These are phyloP conservation scores for Australoheros scitulus DNA, from an alignment of 2,113 vertebrate species.

Conservation along the genomic window DNA sequence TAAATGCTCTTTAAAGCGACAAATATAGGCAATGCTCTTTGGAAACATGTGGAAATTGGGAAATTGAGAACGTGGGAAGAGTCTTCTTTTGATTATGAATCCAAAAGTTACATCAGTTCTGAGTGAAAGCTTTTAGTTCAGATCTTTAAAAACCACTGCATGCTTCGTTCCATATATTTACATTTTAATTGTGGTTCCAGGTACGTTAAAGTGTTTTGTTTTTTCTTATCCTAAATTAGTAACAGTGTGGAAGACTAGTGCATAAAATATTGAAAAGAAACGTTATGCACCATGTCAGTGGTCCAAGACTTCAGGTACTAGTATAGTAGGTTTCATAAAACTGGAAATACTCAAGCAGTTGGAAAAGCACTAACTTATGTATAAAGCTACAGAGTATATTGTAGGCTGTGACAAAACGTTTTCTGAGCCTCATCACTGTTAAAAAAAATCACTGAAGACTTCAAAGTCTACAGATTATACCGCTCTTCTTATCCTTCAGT, in stretches of 20 bases:
- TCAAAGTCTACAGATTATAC: neutral
- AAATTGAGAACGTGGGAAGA: neutral
- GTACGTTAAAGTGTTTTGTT: neutral
- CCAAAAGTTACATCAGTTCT: neutral
- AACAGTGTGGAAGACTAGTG: neutral
- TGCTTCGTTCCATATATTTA: neutral
- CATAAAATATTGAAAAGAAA: neutral
- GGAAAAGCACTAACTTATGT: neutral
- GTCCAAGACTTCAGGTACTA: neutral
- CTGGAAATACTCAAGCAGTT: neutral
- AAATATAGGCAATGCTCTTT: neutral
- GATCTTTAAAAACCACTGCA: neutral
- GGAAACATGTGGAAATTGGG: neutral
- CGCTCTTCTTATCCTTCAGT: neutral
- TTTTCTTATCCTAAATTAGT: neutral
- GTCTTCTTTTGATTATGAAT: neutral
- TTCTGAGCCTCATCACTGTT: neutral
- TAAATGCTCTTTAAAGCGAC: neutral
- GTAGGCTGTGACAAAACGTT: neutral
- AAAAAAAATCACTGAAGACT: neutral
- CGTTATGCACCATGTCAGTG: neutral
- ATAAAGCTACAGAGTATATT: neutral
- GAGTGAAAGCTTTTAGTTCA: neutral
- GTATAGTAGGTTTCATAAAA: neutral
- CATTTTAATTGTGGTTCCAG: neutral